Evolutionary conservation across 2,888 invertebrate genomes (phyloP), one percentile per base, ranked within the genome.

Genomic region (Cinara cedri): DNA sequence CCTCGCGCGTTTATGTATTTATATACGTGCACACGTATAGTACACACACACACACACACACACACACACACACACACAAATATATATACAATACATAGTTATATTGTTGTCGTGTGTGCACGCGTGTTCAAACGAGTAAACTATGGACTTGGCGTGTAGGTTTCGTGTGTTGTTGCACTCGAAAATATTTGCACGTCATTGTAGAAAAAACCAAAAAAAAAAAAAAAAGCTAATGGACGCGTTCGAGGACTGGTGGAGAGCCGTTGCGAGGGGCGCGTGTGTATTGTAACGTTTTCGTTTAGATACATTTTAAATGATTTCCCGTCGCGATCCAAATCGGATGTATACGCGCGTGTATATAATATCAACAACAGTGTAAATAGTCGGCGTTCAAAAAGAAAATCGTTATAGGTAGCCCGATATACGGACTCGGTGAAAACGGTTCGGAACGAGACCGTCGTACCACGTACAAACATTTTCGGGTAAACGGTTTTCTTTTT

Each of bases 1-100:
- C 49, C 49, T 44, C 21, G 14, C 66, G 60, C 26, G 14, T 66
- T 46, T 66, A 66, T 51, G 68, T 51, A 68, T 34, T 26, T 26
- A 26, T 68, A 51, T 34, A 42, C 34, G n/a, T n/a, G n/a, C n/a
- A n/a, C n/a, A n/a, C n/a, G n/a, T n/a, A n/a, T n/a, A n/a, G n/a
- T n/a, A n/a, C n/a, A n/a, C n/a, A n/a, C n/a, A n/a, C n/a, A n/a
- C n/a, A n/a, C n/a, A n/a, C n/a, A n/a, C n/a, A n/a, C n/a, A n/a
- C n/a, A n/a, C n/a, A n/a, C n/a, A n/a, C n/a, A n/a, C n/a, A n/a
- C n/a, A n/a, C n/a, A n/a, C n/a, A n/a, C n/a, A n/a, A n/a, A n/a
- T n/a, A 34, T 34, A 34, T 34, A 34, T 34, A 34, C 34, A 34
- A 34, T 6, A 34, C 34, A 6, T 34, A 34, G 3, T 6, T 34